Evolutionary conservation across 2,113 vertebrate genomes (phyloP).

Genomic region (Anarrhichthys ocellatus): DNA sequence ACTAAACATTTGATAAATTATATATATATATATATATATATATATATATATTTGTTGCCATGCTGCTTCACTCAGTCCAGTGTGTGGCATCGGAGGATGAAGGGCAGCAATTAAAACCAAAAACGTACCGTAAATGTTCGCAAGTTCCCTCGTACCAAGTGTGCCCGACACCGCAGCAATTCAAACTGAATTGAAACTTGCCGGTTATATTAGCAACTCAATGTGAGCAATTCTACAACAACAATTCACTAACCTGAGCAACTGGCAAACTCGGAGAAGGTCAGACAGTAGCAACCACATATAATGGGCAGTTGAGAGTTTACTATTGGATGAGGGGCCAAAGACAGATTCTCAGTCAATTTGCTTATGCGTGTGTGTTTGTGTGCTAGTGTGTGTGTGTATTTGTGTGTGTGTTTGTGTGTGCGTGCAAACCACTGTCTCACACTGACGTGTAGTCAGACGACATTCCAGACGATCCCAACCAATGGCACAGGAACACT

Average conservation of each 20-base stretch:
- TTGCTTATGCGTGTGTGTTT: slow-evolving; percentile 17
- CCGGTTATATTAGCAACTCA: not conserved
- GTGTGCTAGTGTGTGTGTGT: no score
- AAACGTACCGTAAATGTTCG: not conserved
- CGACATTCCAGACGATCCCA: slow-evolving; percentile 76
- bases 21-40: no score
- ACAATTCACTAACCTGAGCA: not conserved
- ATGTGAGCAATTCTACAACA: not conserved
- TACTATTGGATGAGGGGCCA: slow-evolving; percentile 23
- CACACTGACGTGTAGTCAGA: slow-evolving; percentile 71
- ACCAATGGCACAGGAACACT: slow-evolving; percentile 54
- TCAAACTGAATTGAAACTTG: not conserved
- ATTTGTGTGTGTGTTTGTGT: slow-evolving; percentile 15
- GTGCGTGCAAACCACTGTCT: slow-evolving; percentile 40
- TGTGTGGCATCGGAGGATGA: not conserved
- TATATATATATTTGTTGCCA: no score
- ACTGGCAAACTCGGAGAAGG: not conserved
- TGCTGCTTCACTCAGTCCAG: not conserved
- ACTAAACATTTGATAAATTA: not conserved
- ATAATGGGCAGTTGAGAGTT: slow-evolving; percentile 25
- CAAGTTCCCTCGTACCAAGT: not conserved
- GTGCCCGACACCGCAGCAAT: not conserved
- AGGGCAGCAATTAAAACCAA: not conserved
- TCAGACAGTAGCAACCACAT: slow-evolving; percentile 30
- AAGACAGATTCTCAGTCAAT: slow-evolving; percentile 41